A percentile compares a stretch with the other conserved stretches of the same genome.
phyloP scores from a whole-genome alignment of 2,888 invertebrate genomes.

The Esperia sulphurella region DNA sequence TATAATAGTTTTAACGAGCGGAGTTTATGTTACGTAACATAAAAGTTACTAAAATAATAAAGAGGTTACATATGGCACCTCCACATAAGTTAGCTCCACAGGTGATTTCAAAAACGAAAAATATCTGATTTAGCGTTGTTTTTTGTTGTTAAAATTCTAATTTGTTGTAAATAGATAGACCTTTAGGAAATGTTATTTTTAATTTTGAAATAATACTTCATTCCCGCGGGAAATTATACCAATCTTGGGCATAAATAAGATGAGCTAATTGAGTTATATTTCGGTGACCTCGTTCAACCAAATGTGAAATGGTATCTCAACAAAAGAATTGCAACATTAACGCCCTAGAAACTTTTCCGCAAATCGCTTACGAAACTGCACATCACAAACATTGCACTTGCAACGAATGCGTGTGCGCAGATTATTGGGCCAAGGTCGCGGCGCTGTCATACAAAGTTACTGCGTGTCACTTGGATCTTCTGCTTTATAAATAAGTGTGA shows the following conservation, averaged over 20 bases:
- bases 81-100: not conserved
- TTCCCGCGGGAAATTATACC: no score
- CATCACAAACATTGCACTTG: conserved; percentile 43
- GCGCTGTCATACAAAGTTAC: conserved; percentile 3
- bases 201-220: no score
- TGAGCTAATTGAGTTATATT: no score
- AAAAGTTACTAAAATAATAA: not conserved
- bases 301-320: conserved; percentile 1
- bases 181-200: no score
- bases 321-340: conserved; percentile 25
- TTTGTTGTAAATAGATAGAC: no score
- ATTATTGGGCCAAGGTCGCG: conserved; percentile 60
- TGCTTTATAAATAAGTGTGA: conserved; percentile 16
- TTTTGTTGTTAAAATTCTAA: no score
- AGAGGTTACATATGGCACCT: not conserved
- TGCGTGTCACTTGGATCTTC: conserved; percentile 19
- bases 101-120: not conserved
- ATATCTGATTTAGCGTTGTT: no score
- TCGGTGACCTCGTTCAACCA: not conserved
- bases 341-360: conserved; percentile 56
- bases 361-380: conserved; percentile 38
- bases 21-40: not conserved
- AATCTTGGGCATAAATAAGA: no score
- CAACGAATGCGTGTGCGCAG: conserved; percentile 41
- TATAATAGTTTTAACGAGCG: no score